Evolutionary conservation across 2,888 invertebrate genomes (phyloP).

Genomic region (Himalopsyche japonica): DNA sequence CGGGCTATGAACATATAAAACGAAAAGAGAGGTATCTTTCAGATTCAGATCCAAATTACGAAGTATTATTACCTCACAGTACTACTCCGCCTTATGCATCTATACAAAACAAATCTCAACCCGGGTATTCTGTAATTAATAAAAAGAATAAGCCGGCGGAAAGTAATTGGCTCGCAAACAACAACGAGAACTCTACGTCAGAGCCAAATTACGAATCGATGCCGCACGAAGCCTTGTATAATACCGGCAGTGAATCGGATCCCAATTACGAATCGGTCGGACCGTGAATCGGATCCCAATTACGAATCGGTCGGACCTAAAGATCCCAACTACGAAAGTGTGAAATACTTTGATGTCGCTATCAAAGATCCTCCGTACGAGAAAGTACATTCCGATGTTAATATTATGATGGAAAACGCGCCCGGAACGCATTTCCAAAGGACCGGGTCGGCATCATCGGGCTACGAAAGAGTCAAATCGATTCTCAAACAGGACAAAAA

Average conservation of each 20-base stretch:
- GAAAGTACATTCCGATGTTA: slow-evolving; percentile 55
- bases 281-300: slow-evolving; percentile 71
- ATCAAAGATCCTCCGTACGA: slow-evolving; percentile 71
- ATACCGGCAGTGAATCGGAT: slow-evolving; percentile 75
- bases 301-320: slow-evolving; percentile 70
- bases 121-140: slow-evolving; percentile 61
- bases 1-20: slow-evolving; percentile 73
- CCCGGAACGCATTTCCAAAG: slow-evolving; percentile 40
- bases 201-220: slow-evolving; percentile 81
- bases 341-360: slow-evolving; percentile 68
- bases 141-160: slow-evolving; percentile 54
- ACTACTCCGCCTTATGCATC: slow-evolving; percentile 58
- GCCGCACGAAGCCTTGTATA: slow-evolving; percentile 65
- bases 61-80: slow-evolving; percentile 68
- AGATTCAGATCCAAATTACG: slow-evolving; percentile 79
- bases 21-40: slow-evolving; percentile 56
- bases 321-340: slow-evolving; percentile 83
- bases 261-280: slow-evolving; percentile 72
- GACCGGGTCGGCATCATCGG: slow-evolving; percentile 29
- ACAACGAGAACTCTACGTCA: slow-evolving; percentile 58
- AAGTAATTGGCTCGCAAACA: slow-evolving; percentile 59
- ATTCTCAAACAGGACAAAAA: slow-evolving; percentile 37
- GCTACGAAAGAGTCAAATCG: slow-evolving; percentile 48
- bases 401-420: slow-evolving; percentile 6
- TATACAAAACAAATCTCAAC: slow-evolving; percentile 55